phyloP scores from a whole-genome alignment of 2,797 vertebrate genomes.

The Anisognathus igniventris region DNA sequence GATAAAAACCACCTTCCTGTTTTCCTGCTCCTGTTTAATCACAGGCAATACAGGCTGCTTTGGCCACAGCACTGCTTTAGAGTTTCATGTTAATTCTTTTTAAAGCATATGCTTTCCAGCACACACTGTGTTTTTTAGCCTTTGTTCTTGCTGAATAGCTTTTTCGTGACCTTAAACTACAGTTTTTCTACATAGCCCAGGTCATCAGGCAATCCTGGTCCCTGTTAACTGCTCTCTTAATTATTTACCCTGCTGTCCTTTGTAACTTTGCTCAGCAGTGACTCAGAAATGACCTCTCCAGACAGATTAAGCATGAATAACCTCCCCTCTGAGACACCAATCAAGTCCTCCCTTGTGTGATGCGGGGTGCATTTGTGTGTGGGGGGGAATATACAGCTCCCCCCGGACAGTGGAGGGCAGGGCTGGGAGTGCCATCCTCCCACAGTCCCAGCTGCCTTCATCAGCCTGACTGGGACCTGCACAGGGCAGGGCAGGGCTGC shows the following conservation, averaged over 20 bases:
- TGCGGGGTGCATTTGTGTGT: fast-evolving
- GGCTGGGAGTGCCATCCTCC: neutral
- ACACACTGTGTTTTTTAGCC: neutral
- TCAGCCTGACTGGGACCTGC: fast-evolving
- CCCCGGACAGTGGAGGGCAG: fast-evolving
- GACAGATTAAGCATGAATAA: neutral
- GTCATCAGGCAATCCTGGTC: neutral
- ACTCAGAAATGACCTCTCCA: neutral
- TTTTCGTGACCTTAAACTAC: neutral
- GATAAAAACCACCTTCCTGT: neutral
- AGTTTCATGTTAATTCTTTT: neutral
- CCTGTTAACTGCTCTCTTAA: neutral
- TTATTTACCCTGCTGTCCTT: neutral
- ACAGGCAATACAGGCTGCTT: fast-evolving
- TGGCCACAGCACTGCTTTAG: neutral
- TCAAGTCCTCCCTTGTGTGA: neutral
- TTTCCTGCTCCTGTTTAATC: neutral
- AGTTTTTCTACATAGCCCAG: neutral
- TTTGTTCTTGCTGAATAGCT: neutral
- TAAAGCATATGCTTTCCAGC: neutral
- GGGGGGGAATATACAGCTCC: fast-evolving
- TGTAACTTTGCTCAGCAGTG: neutral
- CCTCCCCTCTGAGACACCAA: neutral
- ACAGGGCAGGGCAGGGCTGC: neutral
- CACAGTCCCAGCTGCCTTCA: fast-evolving